Evolutionary conservation across 1,140 invertebrate species (phyloP).

Genomic region (Cecropterus lyciades): DNA sequence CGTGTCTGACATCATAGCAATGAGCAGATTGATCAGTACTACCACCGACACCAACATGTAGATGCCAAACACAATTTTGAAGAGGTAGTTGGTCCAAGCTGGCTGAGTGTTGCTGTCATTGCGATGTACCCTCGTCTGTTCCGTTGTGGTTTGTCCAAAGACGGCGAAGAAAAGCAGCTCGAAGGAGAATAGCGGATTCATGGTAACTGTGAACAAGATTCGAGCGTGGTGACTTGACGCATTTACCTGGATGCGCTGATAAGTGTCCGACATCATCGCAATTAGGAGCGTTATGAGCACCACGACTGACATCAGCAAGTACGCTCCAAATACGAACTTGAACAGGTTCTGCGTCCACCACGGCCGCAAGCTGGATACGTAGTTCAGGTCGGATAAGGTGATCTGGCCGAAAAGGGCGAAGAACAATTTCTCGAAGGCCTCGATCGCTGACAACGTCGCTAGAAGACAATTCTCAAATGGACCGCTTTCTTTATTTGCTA

Average conservation of each 20-base stretch:
- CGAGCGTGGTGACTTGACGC: slow-evolving; percentile 59
- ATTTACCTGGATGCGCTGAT: slow-evolving; percentile 97
- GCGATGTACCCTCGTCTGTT: slow-evolving; percentile 88
- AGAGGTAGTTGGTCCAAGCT: slow-evolving; percentile 90
- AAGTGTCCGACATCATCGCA: slow-evolving; percentile 99
- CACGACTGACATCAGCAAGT: slow-evolving; percentile 98
- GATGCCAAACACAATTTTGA: slow-evolving; percentile 93
- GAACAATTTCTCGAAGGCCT: slow-evolving; percentile 98
- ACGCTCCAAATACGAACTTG: slow-evolving; percentile 96
- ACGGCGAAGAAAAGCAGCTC: slow-evolving; percentile 99
- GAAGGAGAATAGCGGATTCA: slow-evolving; percentile 95
- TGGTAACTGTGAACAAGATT: slow-evolving; percentile 91
- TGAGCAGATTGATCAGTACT: slow-evolving; percentile 99
- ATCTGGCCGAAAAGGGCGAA: slow-evolving; percentile 99
- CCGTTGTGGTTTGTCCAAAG: slow-evolving; percentile 97
- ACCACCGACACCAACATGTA: slow-evolving; percentile 99
- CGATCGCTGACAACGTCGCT: slow-evolving; percentile 94
- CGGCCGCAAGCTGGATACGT: slow-evolving; percentile 86
- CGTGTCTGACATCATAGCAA: slow-evolving; percentile 99
- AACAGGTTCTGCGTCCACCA: slow-evolving; percentile 92
- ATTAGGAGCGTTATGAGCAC: slow-evolving; percentile 99
- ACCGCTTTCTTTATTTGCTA: slow-evolving; percentile 59
- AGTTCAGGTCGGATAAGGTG: slow-evolving; percentile 93
- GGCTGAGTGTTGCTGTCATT: slow-evolving; percentile 86
- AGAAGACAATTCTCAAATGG: slow-evolving; percentile 79